These are phyloP conservation scores for Sturnus vulgaris DNA, from an alignment of 2,113 vertebrate genomes.

Conservation along the genomic window DNA sequence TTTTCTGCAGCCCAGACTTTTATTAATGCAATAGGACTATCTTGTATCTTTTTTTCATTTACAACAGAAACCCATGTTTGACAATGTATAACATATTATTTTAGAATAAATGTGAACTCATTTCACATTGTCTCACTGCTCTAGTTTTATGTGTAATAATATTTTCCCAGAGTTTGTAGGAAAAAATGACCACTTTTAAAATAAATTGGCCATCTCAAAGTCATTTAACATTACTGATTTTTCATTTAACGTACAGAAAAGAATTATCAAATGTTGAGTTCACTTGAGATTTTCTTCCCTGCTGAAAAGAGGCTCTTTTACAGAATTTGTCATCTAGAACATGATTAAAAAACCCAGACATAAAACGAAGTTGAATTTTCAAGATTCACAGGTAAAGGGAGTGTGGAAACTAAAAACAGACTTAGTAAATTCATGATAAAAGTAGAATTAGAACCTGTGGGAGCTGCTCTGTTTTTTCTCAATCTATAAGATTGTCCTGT, in stretches of 20 bases:
- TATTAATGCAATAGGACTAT: not conserved
- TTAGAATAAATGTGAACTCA: not conserved
- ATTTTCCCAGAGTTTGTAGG: not conserved
- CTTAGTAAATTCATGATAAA: not conserved
- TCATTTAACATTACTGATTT: not conserved
- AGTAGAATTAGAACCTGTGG: not conserved
- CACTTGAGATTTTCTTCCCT: not conserved
- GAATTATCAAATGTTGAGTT: not conserved
- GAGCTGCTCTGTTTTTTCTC: not conserved
- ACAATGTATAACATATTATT: not conserved
- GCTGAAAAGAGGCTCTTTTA: not conserved
- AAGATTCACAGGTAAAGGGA: not conserved
- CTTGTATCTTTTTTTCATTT: not conserved
- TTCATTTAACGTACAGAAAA: not conserved
- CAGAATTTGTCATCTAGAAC: not conserved
- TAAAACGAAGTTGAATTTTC: not conserved
- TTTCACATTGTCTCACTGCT: not conserved
- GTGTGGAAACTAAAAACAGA: not conserved
- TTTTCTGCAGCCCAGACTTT: not conserved
- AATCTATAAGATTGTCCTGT: not conserved
- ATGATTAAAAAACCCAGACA: not conserved
- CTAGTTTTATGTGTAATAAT: not conserved
- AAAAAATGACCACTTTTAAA: not conserved
- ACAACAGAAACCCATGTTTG: not conserved
- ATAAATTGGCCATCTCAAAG: not conserved